These are phyloP conservation scores for Megalurothrips usitatus DNA, from an alignment of 2,888 invertebrate species.

Conservation along the genomic window DNA sequence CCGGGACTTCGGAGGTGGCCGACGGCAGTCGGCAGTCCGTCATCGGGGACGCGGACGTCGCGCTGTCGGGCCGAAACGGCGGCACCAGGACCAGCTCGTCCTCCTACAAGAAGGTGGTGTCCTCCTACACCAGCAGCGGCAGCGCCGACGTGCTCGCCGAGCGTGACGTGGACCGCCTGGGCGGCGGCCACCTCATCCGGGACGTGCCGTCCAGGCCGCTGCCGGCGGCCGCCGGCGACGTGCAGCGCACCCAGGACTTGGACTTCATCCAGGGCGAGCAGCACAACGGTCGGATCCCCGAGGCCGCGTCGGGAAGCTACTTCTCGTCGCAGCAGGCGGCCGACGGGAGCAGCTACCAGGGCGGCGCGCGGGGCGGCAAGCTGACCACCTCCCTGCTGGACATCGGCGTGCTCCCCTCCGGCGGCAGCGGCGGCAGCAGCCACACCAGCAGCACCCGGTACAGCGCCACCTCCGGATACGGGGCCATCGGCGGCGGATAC, in stretches of 20 bases:
- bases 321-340: neutral
- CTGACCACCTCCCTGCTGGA: neutral
- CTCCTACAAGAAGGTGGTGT: neutral
- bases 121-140: neutral
- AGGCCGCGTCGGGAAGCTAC: conserved; percentile 5
- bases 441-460: neutral
- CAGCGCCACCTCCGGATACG: neutral
- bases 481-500: neutral
- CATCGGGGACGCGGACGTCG: neutral
- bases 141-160: neutral
- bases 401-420: neutral
- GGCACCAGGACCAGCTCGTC: neutral
- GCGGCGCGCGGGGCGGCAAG: neutral
- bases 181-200: conserved; percentile 1
- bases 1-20: neutral
- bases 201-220: neutral
- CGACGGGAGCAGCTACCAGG: neutral
- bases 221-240: neutral
- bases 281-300: neutral
- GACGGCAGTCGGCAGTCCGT: neutral
- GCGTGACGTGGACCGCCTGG: neutral
- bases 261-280: neutral
- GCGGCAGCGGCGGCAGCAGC: neutral
- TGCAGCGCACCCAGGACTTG: conserved; percentile 6
- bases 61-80: neutral